phyloP scores from a whole-genome alignment of 2,113 vertebrate genomes.

The Burhinus oedicnemus region DNA sequence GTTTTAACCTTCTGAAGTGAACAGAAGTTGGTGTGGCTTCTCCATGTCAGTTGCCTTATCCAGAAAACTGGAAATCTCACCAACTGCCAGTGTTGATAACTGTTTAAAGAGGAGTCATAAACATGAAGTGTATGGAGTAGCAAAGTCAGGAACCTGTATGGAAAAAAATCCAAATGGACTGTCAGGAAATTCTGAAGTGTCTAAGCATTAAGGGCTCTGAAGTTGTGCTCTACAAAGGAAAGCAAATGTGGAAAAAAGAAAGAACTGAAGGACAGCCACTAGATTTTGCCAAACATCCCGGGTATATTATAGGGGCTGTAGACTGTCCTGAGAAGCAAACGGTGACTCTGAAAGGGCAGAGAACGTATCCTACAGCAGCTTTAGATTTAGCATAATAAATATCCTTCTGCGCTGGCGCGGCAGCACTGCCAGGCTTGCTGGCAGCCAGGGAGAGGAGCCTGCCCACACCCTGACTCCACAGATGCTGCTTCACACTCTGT shows the following conservation, averaged over 20 bases:
- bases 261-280: not conserved
- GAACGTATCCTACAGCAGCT: not conserved
- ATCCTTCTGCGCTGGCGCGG: not conserved
- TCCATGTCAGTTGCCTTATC: not conserved
- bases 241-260: not conserved
- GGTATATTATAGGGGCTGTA: not conserved
- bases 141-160: not conserved
- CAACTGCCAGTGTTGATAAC: not conserved
- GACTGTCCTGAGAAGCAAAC: not conserved
- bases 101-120: not conserved
- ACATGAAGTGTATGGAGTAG: not conserved
- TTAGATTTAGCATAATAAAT: not conserved
- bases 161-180: not conserved
- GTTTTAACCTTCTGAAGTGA: not conserved
- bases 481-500: not conserved
- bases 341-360: not conserved
- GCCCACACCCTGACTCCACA: not conserved
- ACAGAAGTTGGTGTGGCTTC: not conserved
- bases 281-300: not conserved
- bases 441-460: not conserved
- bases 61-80: not conserved
- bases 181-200: not conserved
- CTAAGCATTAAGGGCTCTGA: not conserved
- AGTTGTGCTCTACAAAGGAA: not conserved
- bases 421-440: not conserved